Evolutionary conservation across 2,888 invertebrate genomes (phyloP), one percentile per base, ranked within the genome.

Genomic region (Ceraclea dissimilis): DNA sequence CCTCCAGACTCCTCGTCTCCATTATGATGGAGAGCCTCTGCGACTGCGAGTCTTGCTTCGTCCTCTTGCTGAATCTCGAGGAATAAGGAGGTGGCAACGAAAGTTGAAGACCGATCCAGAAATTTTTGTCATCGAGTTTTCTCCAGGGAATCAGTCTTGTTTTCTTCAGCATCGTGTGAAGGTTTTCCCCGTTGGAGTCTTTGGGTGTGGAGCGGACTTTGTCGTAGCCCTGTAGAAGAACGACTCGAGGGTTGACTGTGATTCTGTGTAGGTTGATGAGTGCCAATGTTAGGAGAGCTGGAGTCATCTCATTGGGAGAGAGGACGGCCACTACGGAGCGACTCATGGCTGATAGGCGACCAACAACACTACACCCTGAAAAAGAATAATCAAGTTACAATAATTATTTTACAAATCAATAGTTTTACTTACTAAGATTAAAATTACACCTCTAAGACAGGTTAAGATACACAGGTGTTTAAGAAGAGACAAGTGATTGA

Each of bases 71-170:
- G 34, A 19, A 33, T 2, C n/a, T 61, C 62, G 63, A 19, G 66
- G 66, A 53, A 70, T 71, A 22, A 57, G 76, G 76, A 55, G 84
- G 76, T 4, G 85, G 85, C 72, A 85, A 74, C 51, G 80, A 79
- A 57, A 84, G 75, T 47, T 84, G 78, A 64, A 86, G 72, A 64
- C 77, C 73, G 59, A 82, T 79, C 85, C 85, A 86, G 73, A 85
- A 85, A 64, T 75, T 78, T 63, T 76, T 74, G 67, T 77, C 78
- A 67, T 78, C 76, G 65, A 75, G 69, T 68, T 74, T 72, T 1
- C 76, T 72, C 80, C 81, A 82, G 60, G 76, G 67, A 62, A 79
- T 74, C 63, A 79, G 72, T 58, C 73, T 74, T 64, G 77, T 69
- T 64, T 73, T 73, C 49, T 73, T 73, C 62, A 79, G 65, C 62